phyloP scores from a whole-genome alignment of 2,888 invertebrate species.

The Sphecodes monilicornis region DNA sequence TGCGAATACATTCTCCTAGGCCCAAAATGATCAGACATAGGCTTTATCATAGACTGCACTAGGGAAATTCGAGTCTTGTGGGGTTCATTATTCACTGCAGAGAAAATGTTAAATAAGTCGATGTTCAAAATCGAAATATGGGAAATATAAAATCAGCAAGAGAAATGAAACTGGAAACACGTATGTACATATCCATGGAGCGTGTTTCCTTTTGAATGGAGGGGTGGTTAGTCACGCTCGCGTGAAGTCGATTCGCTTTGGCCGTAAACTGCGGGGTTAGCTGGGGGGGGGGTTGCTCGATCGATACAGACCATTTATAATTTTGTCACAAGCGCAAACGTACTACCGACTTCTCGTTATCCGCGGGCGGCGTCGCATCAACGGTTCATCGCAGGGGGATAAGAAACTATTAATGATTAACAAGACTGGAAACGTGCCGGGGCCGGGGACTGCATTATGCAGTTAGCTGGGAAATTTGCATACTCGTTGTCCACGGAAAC shows the following conservation, averaged over 20 bases:
- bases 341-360: not conserved
- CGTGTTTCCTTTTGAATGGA: not conserved
- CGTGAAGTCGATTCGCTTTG: not conserved
- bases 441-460: not conserved
- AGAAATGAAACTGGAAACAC: too few relatives aligned
- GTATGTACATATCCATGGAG: too few relatives aligned
- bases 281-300: not conserved
- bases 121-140: too few relatives aligned
- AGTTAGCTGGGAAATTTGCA: not conserved
- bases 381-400: not conserved
- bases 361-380: not conserved
- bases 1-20: too few relatives aligned
- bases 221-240: not conserved
- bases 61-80: constrained; percentile 41
- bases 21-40: too few relatives aligned
- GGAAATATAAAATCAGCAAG: too few relatives aligned
- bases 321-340: constrained; percentile 10
- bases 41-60: constrained; percentile 16
- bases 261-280: not conserved
- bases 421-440: constrained; percentile 11
- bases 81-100: constrained; percentile 18
- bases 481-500: constrained; percentile 11
- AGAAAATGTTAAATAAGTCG: too few relatives aligned
- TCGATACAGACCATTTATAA: constrained; percentile 20
- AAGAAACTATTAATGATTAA: constrained; percentile 11